A percentile compares a stretch with the other conserved stretches of the same genome.
Evolutionary conservation across 35 echinoderm and acorn worm species (phyloP).

Genomic region (Holothuria glaberrima): DNA sequence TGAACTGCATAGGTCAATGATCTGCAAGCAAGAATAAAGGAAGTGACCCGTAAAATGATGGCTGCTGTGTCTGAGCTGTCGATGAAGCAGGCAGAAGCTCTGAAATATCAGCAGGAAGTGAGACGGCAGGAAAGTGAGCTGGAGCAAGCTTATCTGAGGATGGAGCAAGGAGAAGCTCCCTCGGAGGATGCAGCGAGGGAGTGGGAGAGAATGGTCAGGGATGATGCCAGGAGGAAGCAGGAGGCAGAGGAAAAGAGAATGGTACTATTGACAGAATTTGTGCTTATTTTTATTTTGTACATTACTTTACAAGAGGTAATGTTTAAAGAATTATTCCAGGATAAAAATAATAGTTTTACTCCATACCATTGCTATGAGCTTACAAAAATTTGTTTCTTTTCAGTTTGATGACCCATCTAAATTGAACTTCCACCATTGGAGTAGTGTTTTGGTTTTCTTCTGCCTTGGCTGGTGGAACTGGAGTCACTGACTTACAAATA

Average conservation of each 20-base stretch:
- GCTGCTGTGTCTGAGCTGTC: conserved; percentile 93
- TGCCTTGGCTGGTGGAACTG: no score
- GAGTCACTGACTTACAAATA: no score
- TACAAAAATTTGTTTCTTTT: no score
- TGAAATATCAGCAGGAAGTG: conserved; percentile 82
- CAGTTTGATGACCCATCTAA: no score
- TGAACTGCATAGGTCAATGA: conserved; percentile 81
- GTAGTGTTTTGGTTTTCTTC: no score
- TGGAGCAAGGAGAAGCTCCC: conserved; percentile 96
- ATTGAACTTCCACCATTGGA: no score
- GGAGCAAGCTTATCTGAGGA: conserved; percentile 93
- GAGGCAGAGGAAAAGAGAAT: conserved; percentile 69
- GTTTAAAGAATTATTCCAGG: no score
- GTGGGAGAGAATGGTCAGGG: conserved; percentile 94
- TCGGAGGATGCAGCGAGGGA: conserved; percentile 83
- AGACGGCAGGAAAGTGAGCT: conserved; percentile 73
- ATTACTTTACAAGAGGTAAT: not conserved
- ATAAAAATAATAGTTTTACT: no score
- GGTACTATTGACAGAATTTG: conserved; percentile 36
- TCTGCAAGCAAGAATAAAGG: conserved; percentile 92
- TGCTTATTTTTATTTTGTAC: not conserved
- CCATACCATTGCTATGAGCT: no score
- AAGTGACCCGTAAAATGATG: conserved; percentile 98
- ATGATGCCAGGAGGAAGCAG: conserved; percentile 66
- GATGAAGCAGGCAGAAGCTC: conserved; percentile 92